Evolutionary conservation across 2,113 vertebrate genomes (phyloP), one percentile per base, ranked within the genome.

Genomic region (Stictonetta naevosa): DNA sequence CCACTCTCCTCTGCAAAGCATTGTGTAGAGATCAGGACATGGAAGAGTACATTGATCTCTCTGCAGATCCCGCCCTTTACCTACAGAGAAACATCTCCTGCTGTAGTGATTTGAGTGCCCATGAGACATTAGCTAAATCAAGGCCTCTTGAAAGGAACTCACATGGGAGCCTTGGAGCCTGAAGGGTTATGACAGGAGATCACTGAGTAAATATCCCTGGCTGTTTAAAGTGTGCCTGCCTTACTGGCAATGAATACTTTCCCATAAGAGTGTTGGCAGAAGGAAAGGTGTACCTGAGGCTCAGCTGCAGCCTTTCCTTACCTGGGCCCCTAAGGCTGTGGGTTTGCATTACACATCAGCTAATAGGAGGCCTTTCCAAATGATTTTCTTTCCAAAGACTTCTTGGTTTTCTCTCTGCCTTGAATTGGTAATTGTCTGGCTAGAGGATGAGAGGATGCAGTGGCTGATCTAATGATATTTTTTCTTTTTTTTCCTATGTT

Each of bases 271-370:
- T 3, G 5, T 0, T 91, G 55, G 50, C 76, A 80, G 64, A 60
- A 88, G 21, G 31, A 74, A 10, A 0, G 0, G 4, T 0, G 13
- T 55, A 55, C 52, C 68, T 44, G 50, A 81, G 21, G 33, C 36
- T 77, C 63, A 71, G 52, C 50, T 86, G 26, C 59, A 66, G 15
- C 31, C 21, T 25, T 81, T 11, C 17, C 36, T 44, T 42, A 31
- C 59, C 29, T 73, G 50, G 29, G 8, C 33, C 26, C 10, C n/a
- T 1, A 1, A 84, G 19, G 46, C 53, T 36, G 7, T 11, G 64
- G 16, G 18, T 92, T 89, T 46, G 10, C 25, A n/a, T 67, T 75
- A 20, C 6, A 63, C 8, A 12, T 81, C 80, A 36, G 11, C 40
- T 75, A 59, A 53, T 1, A 52, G 10, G n/a, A 78, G 14, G 63